A percentile compares a stretch with the other conserved stretches of the same genome.
phyloP scores from a whole-genome alignment of 2,113 vertebrate species.

The Ailuropoda melanoleuca region DNA sequence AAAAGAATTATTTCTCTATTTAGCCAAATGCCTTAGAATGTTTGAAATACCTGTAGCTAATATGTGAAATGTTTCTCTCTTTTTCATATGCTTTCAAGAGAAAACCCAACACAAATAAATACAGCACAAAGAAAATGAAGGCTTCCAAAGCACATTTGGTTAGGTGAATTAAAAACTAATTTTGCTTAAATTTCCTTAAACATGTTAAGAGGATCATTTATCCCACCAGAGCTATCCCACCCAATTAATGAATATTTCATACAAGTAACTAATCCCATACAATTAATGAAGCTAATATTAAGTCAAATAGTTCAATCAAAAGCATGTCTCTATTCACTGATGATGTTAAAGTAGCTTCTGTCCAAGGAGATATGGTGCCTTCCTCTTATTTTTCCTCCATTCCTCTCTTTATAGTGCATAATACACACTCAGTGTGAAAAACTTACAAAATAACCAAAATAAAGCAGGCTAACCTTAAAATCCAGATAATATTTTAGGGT shows the following conservation, averaged over 20 bases:
- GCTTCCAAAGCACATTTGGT: background rate
- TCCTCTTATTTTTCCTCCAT: background rate
- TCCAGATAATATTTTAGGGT: background rate
- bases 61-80: background rate
- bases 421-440: background rate
- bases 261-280: background rate
- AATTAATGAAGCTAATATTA: slow-evolving; percentile 4
- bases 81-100: background rate
- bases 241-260: slow-evolving; percentile 8
- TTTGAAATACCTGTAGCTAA: slow-evolving; percentile 11
- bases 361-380: background rate
- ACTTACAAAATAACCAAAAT: background rate
- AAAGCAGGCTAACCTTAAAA: background rate
- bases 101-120: slow-evolving; percentile 40
- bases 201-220: background rate
- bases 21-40: slow-evolving; percentile 15
- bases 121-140: slow-evolving; percentile 24
- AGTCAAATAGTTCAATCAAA: background rate
- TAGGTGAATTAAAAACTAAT: slow-evolving; percentile 4
- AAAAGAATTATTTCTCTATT: background rate
- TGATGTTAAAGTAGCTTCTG: background rate
- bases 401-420: background rate
- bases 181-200: slow-evolving; percentile 4
- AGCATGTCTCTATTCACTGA: background rate
- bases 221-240: background rate